Conservation (phyloP, 2,113 vertebrate genomes). For the Ameiurus melas region DNA sequence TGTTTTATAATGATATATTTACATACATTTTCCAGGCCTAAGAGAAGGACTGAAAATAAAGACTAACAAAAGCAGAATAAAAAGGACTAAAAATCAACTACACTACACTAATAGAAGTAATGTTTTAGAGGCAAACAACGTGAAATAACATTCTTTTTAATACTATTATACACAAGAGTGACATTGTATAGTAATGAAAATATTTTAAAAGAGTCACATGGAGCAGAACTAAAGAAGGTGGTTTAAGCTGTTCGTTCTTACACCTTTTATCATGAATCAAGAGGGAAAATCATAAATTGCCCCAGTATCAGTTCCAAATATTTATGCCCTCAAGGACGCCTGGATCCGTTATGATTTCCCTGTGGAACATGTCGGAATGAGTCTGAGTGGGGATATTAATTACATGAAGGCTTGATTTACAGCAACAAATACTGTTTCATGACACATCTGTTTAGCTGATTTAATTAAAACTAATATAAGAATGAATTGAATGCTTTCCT, state of each 20-base stretch:
- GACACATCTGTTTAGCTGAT: not conserved
- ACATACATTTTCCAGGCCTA: not conserved
- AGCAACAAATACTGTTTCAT: not conserved
- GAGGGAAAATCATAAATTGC: constrained; percentile 18
- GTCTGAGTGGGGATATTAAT: constrained; percentile 10
- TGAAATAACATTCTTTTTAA: not conserved
- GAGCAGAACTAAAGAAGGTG: not conserved
- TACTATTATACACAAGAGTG: not conserved
- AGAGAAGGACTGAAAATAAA: not conserved
- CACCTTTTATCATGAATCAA: not conserved
- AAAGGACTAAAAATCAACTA: not conserved
- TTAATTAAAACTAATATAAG: not conserved
- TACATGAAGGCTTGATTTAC: constrained; percentile 4
- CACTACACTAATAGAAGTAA: not conserved
- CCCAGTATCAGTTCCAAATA: constrained; percentile 11
- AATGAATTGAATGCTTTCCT: not conserved
- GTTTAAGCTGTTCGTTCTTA: not conserved
- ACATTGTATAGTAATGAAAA: not conserved
- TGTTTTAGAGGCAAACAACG: not conserved
- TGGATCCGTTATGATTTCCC: not conserved
- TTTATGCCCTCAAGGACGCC: not conserved
- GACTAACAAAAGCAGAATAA: not conserved
- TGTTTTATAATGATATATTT: not conserved
- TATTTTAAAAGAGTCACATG: not conserved
- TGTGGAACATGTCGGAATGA: not conserved